Base-by-base conservation (phyloP, 2,888 invertebrate genomes). In the Helleia helle region DNA sequence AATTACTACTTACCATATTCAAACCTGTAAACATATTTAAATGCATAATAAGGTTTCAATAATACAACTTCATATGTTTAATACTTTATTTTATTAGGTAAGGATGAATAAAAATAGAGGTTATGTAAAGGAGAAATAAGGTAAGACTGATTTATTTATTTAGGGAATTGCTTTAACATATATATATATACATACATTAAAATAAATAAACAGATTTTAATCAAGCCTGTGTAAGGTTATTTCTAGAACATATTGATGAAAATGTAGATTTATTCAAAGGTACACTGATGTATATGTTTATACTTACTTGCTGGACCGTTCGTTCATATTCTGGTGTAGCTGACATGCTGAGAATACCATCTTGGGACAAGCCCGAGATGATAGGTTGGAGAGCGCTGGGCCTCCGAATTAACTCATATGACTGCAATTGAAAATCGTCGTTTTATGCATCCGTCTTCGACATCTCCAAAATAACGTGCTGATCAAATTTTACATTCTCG, bases 271-370 rank as follows among this genome's bases (percentile, higher is more conserved):
- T 12, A 29, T 2, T 26, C 15, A 26, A 9, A 8, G 11, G n/a
- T 29, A 38, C 2, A 25, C 29, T 29, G 22, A 30, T 25, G 11
- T 22, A 7, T 14, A 11, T 17, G 14, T 11, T 18, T 34, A 39
- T 68, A 83, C 85, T 83, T 51, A 85, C 85, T 83, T 83, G 80
- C 70, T 75, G 84, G 83, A 83, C 80, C 81, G 71, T 62, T 58
- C 81, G 60, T 79, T 84, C 79, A 66, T 74, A 75, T 67, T 84
- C 84, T 75, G 83, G 71, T 73, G 83, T 64, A 66, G 84, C 70
- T 65, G 85, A 86, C 86, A 86, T 86, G 66, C 77, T 80, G 81
- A 75, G 70, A 71, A 74, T 66, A 81, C 71, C 85, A 86, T 86
- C 81, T 86, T 86, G 84, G 83, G 84, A 72, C 71, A 69, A 77